These are phyloP conservation scores for Taphrorychus bicolor DNA, from an alignment of 2,888 invertebrate genomes.

Conservation along the genomic window DNA sequence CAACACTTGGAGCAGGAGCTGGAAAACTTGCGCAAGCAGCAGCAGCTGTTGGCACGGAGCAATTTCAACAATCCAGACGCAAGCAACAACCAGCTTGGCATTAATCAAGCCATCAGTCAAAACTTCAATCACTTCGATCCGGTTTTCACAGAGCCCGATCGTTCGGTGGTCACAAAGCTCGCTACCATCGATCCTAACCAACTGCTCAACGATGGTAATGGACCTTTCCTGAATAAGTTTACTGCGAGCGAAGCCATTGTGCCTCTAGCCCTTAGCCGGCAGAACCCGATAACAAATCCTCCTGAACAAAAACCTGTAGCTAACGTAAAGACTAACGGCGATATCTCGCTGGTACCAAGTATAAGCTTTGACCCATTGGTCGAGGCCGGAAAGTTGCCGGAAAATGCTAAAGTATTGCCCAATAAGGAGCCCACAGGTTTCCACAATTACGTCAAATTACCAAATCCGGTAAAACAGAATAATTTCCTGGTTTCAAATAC, in stretches of 20 bases:
- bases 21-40: slow-evolving; percentile 64
- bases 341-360: slow-evolving; percentile 64
- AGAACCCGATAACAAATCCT: background rate
- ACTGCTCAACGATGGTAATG: slow-evolving; percentile 2
- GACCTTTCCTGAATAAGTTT: slow-evolving; percentile 20
- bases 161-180: slow-evolving; percentile 30
- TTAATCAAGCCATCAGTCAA: slow-evolving; percentile 44
- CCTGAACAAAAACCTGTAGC: background rate
- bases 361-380: slow-evolving; percentile 57
- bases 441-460: slow-evolving; percentile 23
- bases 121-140: slow-evolving; percentile 38
- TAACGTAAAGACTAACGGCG: background rate
- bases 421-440: slow-evolving; percentile 53
- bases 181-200: slow-evolving; percentile 34
- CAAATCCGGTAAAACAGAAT: background rate
- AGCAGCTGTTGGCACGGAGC: slow-evolving; percentile 33
- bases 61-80: background rate
- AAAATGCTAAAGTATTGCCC: slow-evolving; percentile 58
- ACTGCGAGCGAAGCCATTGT: slow-evolving; percentile 20
- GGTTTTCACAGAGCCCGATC: slow-evolving; percentile 38
- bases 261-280: background rate
- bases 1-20: slow-evolving; percentile 72
- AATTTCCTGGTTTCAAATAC: background rate
- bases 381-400: slow-evolving; percentile 51
- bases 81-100: slow-evolving; percentile 46